Evolutionary conservation across 2,888 invertebrate species (phyloP).

Genomic region (Cephus pulcher): DNA sequence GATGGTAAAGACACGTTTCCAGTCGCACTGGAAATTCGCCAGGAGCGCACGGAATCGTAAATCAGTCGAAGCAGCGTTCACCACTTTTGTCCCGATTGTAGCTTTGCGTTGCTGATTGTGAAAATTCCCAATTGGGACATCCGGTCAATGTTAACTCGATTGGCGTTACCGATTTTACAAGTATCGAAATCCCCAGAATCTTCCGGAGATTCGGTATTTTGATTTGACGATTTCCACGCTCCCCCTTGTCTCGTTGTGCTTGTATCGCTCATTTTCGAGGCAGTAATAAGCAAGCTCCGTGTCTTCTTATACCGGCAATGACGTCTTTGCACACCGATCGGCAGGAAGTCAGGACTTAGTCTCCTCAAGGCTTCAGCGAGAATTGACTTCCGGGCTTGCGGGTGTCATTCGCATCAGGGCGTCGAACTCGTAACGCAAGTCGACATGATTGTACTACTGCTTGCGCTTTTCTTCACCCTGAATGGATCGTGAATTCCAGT

Average conservation of each 20-base stretch:
- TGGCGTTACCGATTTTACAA: not conserved
- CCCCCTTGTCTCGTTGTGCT: not conserved
- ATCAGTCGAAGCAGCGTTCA: not conserved
- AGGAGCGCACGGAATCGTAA: slow-evolving; percentile 3
- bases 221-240: not conserved
- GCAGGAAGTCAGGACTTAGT: not conserved
- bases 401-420: slow-evolving; percentile 6
- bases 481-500: slow-evolving; percentile 45
- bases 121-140: not conserved
- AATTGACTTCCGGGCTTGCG: not conserved
- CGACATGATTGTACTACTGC: slow-evolving; percentile 53
- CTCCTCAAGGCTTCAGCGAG: not conserved
- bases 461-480: slow-evolving; percentile 45
- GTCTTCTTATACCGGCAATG: no score
- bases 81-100: not conserved
- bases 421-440: slow-evolving; percentile 37
- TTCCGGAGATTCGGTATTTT: not conserved
- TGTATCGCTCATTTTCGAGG: not conserved
- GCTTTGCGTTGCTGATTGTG: not conserved
- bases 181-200: not conserved
- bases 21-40: slow-evolving; percentile 1
- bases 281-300: not conserved
- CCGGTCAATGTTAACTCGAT: not conserved
- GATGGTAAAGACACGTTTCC: not conserved
- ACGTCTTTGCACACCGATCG: no score